A percentile compares a stretch with the other conserved stretches of the same genome.
Evolutionary conservation across 2,797 vertebrate genomes (phyloP).

Genomic region (Poecile montanus): DNA sequence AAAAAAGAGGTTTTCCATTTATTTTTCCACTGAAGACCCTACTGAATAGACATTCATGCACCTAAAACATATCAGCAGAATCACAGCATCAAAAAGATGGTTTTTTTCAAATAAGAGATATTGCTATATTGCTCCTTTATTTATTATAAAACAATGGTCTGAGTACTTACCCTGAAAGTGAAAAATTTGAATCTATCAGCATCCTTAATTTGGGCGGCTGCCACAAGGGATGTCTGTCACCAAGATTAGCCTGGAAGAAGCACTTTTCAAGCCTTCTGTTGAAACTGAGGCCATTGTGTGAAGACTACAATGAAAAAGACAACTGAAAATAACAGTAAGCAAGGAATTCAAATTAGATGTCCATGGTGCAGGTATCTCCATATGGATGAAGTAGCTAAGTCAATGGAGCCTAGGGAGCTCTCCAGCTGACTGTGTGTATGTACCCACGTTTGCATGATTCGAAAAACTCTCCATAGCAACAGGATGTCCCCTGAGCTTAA

Average conservation of each 20-base stretch:
- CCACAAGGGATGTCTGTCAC: background rate
- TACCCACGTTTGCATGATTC: background rate
- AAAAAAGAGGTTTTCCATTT: background rate
- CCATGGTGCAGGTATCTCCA: background rate
- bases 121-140: background rate
- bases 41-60: background rate
- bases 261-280: background rate
- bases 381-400: background rate
- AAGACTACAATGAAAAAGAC: background rate
- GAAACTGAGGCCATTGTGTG: background rate
- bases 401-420: background rate
- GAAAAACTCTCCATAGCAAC: background rate
- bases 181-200: background rate
- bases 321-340: background rate
- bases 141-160: background rate
- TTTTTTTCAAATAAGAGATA: background rate
- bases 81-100: background rate
- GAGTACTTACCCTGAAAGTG: background rate
- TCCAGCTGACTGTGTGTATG: rapidly evolving
- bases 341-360: background rate
- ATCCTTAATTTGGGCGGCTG: background rate
- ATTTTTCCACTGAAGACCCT: background rate
- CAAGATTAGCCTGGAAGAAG: background rate
- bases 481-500: background rate
- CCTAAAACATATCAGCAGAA: background rate